Conservation (phyloP, 2,113 vertebrate genomes). For the Peromyscus leucopus region DNA sequence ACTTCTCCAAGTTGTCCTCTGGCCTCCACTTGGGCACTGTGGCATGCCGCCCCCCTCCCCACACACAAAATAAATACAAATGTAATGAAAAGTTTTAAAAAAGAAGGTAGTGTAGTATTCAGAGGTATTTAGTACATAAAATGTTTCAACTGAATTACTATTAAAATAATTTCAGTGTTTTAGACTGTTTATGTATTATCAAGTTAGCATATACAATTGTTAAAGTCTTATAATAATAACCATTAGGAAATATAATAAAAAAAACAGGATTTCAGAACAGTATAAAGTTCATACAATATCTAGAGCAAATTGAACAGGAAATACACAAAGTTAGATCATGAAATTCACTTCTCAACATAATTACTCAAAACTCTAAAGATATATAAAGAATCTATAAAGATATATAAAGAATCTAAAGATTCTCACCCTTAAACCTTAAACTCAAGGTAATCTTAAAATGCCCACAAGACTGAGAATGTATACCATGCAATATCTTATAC, state of each 20-base stretch:
- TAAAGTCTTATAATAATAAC: background rate
- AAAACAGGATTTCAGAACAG: conserved; percentile 2
- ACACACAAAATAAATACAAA: background rate
- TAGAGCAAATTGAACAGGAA: conserved; percentile 41
- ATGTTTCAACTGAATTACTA: background rate
- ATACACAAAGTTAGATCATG: background rate
- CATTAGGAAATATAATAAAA: background rate
- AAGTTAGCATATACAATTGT: background rate
- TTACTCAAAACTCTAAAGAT: background rate
- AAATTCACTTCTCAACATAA: conserved; percentile 16
- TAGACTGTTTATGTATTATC: background rate
- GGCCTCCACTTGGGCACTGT: background rate
- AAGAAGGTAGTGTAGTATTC: background rate
- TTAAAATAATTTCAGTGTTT: background rate
- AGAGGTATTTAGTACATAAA: background rate
- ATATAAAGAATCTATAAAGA: no score
- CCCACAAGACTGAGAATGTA: background rate
- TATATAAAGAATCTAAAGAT: no score
- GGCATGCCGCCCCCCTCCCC: background rate
- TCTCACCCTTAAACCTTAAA: background rate
- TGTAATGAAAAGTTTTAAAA: background rate
- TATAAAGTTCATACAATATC: background rate
- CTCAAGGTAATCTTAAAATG: background rate
- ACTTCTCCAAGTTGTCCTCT: background rate
- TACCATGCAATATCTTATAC: background rate